These are phyloP conservation scores for Eupsittula cactorum DNA, from an alignment of 2,113 vertebrate species.

Conservation along the genomic window DNA sequence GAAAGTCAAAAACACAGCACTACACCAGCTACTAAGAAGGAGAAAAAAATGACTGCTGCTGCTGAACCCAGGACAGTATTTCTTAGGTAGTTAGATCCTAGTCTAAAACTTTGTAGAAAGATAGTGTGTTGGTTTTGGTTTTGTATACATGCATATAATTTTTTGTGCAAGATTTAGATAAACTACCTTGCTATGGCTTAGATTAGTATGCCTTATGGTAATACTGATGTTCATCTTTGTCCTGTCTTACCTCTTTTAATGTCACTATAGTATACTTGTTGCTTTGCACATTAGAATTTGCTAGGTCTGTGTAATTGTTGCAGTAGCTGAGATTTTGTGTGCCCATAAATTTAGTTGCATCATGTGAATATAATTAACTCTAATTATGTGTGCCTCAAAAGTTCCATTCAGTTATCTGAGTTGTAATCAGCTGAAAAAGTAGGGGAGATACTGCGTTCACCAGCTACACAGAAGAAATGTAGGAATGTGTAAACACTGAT, in stretches of 20 bases:
- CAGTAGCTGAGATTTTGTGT: not conserved
- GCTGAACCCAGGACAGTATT: not conserved
- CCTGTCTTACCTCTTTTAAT: not conserved
- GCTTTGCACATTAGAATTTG: not conserved
- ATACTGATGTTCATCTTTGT: not conserved
- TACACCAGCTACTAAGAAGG: no score
- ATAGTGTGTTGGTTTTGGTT: not conserved
- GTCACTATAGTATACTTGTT: not conserved
- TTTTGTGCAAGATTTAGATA: not conserved
- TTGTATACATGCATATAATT: not conserved
- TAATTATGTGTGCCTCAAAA: conserved; percentile 57
- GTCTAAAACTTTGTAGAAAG: not conserved
- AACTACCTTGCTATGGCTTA: not conserved
- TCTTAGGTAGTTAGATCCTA: not conserved
- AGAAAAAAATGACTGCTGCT: no score
- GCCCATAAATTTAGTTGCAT: conserved; percentile 27
- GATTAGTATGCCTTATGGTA: not conserved
- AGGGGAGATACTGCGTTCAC: not conserved
- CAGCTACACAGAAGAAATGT: conserved; percentile 10
- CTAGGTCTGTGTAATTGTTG: not conserved
- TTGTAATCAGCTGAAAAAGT: conserved; percentile 5
- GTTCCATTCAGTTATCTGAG: conserved; percentile 45
- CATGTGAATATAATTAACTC: conserved; percentile 48
- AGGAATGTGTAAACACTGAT: conserved; percentile 26
- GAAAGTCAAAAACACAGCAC: no score